phyloP scores from a whole-genome alignment of 2,888 invertebrate species.

The Mechanitis mazaeus region DNA sequence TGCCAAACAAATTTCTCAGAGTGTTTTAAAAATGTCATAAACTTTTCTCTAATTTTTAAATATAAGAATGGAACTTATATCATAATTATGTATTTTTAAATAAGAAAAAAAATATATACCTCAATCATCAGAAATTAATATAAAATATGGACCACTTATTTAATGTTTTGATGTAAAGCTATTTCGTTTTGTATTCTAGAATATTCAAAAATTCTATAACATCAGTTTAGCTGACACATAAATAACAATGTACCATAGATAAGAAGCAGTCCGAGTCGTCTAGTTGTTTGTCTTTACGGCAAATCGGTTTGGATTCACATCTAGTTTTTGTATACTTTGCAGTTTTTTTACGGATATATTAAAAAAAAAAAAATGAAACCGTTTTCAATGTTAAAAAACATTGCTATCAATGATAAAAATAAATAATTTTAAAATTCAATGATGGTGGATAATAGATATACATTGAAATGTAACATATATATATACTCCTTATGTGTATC shows the following conservation, averaged over 20 bases:
- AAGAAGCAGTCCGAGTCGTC: constrained; percentile 57
- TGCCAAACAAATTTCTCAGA: constrained; percentile 9
- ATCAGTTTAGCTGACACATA: constrained; percentile 60
- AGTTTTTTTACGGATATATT: constrained; percentile 18
- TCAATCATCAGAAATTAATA: not conserved
- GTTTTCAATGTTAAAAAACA: no score
- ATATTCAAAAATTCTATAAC: constrained; percentile 43
- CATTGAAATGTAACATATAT: no score
- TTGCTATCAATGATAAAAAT: no score
- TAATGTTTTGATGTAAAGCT: constrained; percentile 4
- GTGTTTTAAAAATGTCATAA: constrained; percentile 8
- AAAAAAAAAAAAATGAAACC: not conserved
- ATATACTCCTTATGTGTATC: no score
- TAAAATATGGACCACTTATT: not conserved
- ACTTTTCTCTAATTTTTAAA: not conserved
- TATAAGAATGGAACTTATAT: no score
- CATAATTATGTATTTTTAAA: no score
- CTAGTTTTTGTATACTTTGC: constrained; percentile 50
- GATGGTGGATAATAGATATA: no score
- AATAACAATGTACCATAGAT: constrained; percentile 70
- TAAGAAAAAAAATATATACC: no score
- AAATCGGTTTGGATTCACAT: constrained; percentile 60
- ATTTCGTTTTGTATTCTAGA: constrained; percentile 19
- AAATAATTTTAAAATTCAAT: no score
- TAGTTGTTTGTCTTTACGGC: constrained; percentile 59